Percentiles rank a stretch among this genome's conserved stretches.
These are phyloP conservation scores for Cryptus armator DNA, from an alignment of 2,888 invertebrate genomes.

Conservation along the genomic window DNA sequence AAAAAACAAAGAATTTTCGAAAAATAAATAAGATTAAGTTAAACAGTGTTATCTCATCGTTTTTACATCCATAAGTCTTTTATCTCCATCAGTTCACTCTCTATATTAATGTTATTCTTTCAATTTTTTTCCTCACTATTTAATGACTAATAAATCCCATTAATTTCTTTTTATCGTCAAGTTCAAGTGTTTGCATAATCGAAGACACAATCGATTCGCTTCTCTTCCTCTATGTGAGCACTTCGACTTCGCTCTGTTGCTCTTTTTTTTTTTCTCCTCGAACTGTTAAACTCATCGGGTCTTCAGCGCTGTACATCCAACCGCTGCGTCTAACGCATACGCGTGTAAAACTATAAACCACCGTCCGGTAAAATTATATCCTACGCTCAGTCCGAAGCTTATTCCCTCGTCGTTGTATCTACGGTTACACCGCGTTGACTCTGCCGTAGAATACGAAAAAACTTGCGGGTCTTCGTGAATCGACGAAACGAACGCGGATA, in stretches of 20 bases:
- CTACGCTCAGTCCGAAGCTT: neutral
- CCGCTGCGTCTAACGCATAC: neutral
- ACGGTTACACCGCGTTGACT: conserved; percentile 4
- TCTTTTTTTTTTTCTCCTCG: neutral
- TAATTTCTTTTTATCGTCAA: neutral
- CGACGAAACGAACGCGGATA: conserved; percentile 55
- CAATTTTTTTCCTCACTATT: too few species aligned
- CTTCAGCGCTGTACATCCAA: neutral
- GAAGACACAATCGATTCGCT: neutral
- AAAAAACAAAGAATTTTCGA: too few species aligned
- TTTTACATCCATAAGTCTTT: too few species aligned
- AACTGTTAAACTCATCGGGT: neutral
- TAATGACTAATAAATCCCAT: too few species aligned
- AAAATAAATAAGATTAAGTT: too few species aligned
- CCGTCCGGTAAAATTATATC: neutral
- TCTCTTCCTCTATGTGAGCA: neutral
- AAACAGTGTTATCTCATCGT: too few species aligned
- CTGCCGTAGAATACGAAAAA: conserved; percentile 15
- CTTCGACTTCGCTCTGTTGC: neutral
- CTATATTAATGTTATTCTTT: too few species aligned
- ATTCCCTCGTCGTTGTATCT: neutral
- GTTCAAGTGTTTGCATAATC: neutral
- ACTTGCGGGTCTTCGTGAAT: conserved; percentile 69
- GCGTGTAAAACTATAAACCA: neutral
- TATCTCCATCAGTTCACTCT: too few species aligned